Evolutionary conservation across 2,113 vertebrate genomes (phyloP).

Genomic region (Rhea pennata): DNA sequence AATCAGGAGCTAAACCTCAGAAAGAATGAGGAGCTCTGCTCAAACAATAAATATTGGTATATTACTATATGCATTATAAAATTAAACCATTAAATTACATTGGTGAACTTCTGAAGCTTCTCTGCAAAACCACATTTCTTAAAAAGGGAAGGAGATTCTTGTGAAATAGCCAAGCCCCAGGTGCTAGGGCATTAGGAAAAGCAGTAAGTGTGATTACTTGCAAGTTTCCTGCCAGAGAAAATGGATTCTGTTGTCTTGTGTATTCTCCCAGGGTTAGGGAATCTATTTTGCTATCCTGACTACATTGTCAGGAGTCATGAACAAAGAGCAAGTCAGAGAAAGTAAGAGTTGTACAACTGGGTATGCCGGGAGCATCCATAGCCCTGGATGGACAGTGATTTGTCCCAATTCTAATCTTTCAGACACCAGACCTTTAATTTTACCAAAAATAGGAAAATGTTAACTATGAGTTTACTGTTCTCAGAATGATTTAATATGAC

Average conservation of each 20-base stretch:
- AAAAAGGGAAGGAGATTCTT: background rate
- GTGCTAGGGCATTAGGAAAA: background rate
- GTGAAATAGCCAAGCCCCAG: background rate
- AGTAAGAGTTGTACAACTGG: background rate
- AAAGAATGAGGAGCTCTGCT: background rate
- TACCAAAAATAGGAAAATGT: background rate
- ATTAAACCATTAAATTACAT: background rate
- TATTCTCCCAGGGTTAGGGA: background rate
- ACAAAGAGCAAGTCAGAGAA: background rate
- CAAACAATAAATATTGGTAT: background rate
- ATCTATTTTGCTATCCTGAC: background rate
- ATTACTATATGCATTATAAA: background rate
- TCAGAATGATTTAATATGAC: background rate
- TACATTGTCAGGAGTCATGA: accelerated
- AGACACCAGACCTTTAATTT: background rate
- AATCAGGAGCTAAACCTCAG: background rate
- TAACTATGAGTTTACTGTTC: background rate
- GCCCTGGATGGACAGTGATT: background rate
- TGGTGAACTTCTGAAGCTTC: background rate
- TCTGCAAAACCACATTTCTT: background rate
- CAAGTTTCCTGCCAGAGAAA: background rate
- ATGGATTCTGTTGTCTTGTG: background rate
- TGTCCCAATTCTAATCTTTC: background rate
- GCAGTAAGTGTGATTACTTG: background rate
- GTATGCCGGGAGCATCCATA: accelerated